Percentiles rank a stretch among this genome's conserved stretches.
phyloP scores from a whole-genome alignment of 2,797 vertebrate genomes.

The Graptemys geographica region DNA sequence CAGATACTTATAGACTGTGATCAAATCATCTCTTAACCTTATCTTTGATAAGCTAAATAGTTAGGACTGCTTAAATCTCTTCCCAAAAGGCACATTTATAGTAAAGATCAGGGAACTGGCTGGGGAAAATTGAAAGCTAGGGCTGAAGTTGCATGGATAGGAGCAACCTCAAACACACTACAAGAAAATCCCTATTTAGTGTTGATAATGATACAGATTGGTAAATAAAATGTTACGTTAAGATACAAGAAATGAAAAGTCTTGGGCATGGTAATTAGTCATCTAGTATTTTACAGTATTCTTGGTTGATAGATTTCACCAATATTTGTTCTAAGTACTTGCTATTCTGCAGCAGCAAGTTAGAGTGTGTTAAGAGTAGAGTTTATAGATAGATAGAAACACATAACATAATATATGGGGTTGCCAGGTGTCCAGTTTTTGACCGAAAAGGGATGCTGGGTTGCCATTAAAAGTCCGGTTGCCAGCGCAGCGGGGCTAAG shows the following conservation, averaged over 20 bases:
- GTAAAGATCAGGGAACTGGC: too few species aligned
- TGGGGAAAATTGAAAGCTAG: not conserved
- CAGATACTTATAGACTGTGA: too few species aligned
- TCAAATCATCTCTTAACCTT: too few species aligned
- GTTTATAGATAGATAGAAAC: too few species aligned
- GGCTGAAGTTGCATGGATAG: not conserved
- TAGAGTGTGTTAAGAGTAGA: not conserved
- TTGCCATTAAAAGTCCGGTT: too few species aligned
- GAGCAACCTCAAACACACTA: not conserved
- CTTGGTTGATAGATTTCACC: not conserved
- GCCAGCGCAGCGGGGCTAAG: rapidly evolving
- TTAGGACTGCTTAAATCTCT: too few species aligned
- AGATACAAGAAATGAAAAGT: not conserved
- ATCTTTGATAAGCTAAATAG: too few species aligned
- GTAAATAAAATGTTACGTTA: not conserved
- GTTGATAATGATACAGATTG: not conserved
- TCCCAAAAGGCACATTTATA: too few species aligned
- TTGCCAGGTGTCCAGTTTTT: too few species aligned
- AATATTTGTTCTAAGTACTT: not conserved
- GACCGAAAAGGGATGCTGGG: too few species aligned
- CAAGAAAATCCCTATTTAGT: not conserved
- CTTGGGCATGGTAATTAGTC: not conserved
- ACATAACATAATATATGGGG: too few species aligned
- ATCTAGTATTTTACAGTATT: not conserved
- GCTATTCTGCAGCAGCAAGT: not conserved